phyloP scores from a whole-genome alignment of 1,140 invertebrate species.

The Hypsibius dujardini region DNA sequence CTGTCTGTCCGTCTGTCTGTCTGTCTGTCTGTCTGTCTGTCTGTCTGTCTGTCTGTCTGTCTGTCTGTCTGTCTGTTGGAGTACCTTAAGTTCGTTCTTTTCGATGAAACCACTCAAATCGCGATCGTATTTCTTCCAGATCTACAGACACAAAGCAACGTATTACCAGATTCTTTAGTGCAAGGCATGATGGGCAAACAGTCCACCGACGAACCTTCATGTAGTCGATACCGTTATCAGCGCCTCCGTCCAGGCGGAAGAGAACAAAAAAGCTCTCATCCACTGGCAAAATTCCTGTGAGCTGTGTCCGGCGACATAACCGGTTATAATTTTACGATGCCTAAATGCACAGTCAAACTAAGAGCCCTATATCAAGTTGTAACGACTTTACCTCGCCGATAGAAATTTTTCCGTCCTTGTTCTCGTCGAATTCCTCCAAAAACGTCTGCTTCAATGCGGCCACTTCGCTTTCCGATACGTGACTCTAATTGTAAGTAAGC shows the following conservation, averaged over 20 bases:
- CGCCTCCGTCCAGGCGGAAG: neutral
- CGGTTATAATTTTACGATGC: too few relatives aligned
- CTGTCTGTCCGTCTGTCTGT: too few relatives aligned
- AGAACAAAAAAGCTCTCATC: neutral
- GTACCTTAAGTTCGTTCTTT: slow-evolving; percentile 7
- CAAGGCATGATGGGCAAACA: too few relatives aligned
- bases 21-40: too few relatives aligned
- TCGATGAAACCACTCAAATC: slow-evolving; percentile 13
- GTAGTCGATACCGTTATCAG: neutral
- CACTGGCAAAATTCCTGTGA: neutral
- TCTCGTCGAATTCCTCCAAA: neutral
- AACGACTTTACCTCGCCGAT: neutral
- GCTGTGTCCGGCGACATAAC: too few relatives aligned
- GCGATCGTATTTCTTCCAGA: slow-evolving; percentile 6
- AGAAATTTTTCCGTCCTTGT: slow-evolving; percentile 14
- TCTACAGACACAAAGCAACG: neutral
- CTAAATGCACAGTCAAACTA: too few relatives aligned
- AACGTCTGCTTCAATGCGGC: neutral
- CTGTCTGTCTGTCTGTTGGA: neutral
- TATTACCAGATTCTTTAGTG: too few relatives aligned
- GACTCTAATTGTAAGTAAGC: too few relatives aligned
- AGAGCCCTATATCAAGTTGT: too few relatives aligned
- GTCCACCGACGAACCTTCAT: neutral
- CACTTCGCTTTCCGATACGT: neutral
- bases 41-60: too few relatives aligned